Conservation (phyloP, 2,797 vertebrate genomes). For the Fistularia commersonii region DNA sequence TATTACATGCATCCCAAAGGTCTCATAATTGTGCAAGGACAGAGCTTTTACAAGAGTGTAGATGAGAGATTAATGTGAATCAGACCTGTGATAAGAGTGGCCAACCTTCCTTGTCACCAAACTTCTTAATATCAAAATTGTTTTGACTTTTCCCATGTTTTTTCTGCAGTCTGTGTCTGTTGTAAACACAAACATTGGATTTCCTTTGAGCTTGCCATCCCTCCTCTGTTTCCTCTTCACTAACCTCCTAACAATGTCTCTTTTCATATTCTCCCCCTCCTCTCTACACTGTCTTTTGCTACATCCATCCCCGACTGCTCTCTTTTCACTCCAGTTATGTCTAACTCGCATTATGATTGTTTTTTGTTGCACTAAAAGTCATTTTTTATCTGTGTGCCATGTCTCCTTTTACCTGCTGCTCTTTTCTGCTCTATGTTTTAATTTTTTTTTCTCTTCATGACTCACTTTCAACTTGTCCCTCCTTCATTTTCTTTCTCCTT, state of each 20-base stretch:
- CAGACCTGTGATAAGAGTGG: neutral
- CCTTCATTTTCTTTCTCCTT: slow-evolving; percentile 2
- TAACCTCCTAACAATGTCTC: slow-evolving; percentile 60
- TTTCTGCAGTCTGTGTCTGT: slow-evolving; percentile 21
- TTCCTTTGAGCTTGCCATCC: slow-evolving; percentile 46
- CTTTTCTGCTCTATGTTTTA: neutral
- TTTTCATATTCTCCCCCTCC: slow-evolving; percentile 35
- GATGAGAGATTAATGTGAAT: neutral
- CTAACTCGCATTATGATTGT: slow-evolving; percentile 26
- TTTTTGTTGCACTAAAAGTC: slow-evolving; percentile 6
- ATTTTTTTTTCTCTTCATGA: neutral
- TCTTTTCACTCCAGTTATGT: slow-evolving; percentile 31
- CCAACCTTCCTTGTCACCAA: slow-evolving; percentile 1
- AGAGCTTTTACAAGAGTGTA: too few relatives aligned
- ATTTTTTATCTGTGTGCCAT: neutral
- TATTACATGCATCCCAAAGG: too few relatives aligned
- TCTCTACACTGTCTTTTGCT: slow-evolving; percentile 19
- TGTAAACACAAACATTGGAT: slow-evolving; percentile 46
- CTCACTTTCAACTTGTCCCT: slow-evolving; percentile 4
- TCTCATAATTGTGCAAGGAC: too few relatives aligned
- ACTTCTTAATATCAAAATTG: slow-evolving; percentile 18
- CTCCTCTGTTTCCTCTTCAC: slow-evolving; percentile 54
- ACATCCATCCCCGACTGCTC: slow-evolving; percentile 35
- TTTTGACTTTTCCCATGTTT: slow-evolving; percentile 21
- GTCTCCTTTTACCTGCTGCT: slow-evolving; percentile 8